A percentile compares a stretch with the other conserved stretches of the same genome.
Conservation (phyloP, 2,888 invertebrate genomes). For the Mesorhabditis spiculigera region DNA sequence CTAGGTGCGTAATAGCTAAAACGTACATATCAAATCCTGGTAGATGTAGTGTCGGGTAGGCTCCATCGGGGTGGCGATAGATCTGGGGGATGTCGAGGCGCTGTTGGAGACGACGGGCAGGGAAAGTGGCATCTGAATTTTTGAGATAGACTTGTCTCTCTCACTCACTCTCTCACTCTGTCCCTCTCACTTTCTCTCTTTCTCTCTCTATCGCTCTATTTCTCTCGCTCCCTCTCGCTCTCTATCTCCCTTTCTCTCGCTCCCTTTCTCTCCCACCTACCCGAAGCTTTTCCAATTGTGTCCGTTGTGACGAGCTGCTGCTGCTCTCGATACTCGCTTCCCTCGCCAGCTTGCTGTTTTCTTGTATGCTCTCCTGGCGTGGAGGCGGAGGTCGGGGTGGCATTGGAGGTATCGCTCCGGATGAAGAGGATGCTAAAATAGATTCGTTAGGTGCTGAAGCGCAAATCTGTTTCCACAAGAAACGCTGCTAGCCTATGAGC, state of each 20-base stretch:
- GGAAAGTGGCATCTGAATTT: conserved; percentile 20
- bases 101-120: conserved; percentile 20
- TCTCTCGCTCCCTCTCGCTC: too few species aligned
- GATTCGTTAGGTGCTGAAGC: not conserved
- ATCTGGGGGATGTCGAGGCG: not conserved
- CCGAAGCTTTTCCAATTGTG: not conserved
- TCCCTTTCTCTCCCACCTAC: not conserved
- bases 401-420: conserved; percentile 19
- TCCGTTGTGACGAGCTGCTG: not conserved
- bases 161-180: too few species aligned
- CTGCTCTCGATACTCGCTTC: not conserved
- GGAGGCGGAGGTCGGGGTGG: conserved; percentile 18
- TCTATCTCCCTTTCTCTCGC: too few species aligned
- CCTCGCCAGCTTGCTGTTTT: not conserved
- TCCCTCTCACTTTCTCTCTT: too few species aligned
- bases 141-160: too few species aligned
- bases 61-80: conserved; percentile 25
- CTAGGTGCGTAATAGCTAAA: too few species aligned
- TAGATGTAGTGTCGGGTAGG: conserved; percentile 46
- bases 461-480: not conserved
- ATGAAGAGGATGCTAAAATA: conserved; percentile 15
- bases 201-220: too few species aligned
- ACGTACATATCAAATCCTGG: conserved; percentile 51
- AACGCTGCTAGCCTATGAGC: too few species aligned
- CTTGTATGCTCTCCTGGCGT: conserved; percentile 7